Evolutionary conservation across 2,888 invertebrate genomes (phyloP).

Genomic region (Acleris literana): DNA sequence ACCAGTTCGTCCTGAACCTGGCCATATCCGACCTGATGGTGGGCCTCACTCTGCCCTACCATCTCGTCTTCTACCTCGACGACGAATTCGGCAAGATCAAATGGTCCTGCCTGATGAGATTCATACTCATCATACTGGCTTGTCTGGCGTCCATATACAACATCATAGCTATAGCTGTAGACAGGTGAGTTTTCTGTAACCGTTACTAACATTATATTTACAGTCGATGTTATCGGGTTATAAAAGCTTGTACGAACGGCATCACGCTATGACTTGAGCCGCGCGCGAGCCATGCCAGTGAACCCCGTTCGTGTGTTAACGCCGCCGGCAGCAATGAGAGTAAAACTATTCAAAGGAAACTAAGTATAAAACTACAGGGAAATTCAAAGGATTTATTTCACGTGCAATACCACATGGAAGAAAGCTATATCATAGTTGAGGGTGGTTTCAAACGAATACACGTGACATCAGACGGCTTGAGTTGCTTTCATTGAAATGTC

Average conservation of each 20-base stretch:
- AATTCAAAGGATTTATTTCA: constrained; percentile 20
- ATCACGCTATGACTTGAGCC: constrained; percentile 26
- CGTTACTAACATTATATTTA: constrained; percentile 12
- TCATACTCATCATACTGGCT: constrained; percentile 89
- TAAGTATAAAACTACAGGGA: constrained; percentile 13
- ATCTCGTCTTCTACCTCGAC: constrained; percentile 88
- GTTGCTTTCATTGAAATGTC: constrained; percentile 16
- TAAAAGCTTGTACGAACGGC: constrained; percentile 13
- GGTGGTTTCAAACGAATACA: constrained; percentile 2
- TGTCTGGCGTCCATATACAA: constrained; percentile 92
- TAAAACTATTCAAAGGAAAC: constrained; percentile 23
- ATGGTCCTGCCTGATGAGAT: constrained; percentile 87
- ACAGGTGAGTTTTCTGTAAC: constrained; percentile 74
- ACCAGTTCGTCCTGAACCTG: constrained; percentile 90
- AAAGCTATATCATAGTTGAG: constrained; percentile 13
- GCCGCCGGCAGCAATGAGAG: constrained; percentile 19
- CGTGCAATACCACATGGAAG: constrained; percentile 13
- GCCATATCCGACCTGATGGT: constrained; percentile 91
- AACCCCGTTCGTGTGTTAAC: constrained; percentile 26
- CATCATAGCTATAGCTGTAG: constrained; percentile 90
- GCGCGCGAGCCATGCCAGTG: constrained; percentile 25
- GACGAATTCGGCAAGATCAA: constrained; percentile 84
- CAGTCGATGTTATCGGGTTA: constrained; percentile 16
- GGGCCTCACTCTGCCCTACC: constrained; percentile 90
- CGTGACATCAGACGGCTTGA: constrained; percentile 8